Percentiles rank a stretch among this genome's conserved stretches.
phyloP scores from a whole-genome alignment of 37 sponge, comb jelly and placozoan genomes.

The Hormiphora californensis region DNA sequence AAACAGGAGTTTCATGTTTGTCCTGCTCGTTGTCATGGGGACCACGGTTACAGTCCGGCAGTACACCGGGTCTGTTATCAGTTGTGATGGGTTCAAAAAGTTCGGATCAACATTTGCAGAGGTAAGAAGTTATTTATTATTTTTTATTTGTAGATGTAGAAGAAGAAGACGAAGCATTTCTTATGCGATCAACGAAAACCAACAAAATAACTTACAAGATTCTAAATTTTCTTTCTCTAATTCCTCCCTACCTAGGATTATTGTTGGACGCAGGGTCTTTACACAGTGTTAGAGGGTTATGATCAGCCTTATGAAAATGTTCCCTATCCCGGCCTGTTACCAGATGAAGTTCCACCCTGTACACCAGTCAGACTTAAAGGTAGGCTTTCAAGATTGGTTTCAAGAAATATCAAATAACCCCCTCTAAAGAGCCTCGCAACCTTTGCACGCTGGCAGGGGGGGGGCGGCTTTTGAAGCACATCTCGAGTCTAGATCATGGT shows the following conservation, averaged over 20 bases:
- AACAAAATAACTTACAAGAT: too few relatives aligned
- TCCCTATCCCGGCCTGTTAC: slow-evolving; percentile 11
- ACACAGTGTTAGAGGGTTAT: slow-evolving; percentile 14
- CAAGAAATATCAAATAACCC: too few relatives aligned
- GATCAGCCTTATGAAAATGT: slow-evolving; percentile 1
- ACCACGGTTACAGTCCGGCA: slow-evolving; percentile 37
- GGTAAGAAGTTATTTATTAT: not conserved
- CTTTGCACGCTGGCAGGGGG: too few relatives aligned
- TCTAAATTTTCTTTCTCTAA: too few relatives aligned
- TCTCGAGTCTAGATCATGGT: too few relatives aligned
- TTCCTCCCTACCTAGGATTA: not conserved
- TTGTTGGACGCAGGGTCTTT: slow-evolving; percentile 30
- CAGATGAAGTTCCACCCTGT: slow-evolving; percentile 25
- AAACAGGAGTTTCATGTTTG: slow-evolving; percentile 21
- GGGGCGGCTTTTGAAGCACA: too few relatives aligned
- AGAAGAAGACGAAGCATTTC: too few relatives aligned
- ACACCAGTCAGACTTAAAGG: slow-evolving; percentile 36
- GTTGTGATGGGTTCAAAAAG: slow-evolving; percentile 47
- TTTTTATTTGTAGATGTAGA: too few relatives aligned
- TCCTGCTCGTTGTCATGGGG: slow-evolving; percentile 40
- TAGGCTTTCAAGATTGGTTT: too few relatives aligned
- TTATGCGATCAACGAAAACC: too few relatives aligned
- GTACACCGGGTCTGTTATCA: slow-evolving; percentile 44
- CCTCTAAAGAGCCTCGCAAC: too few relatives aligned
- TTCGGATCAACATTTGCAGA: slow-evolving; percentile 43